Percentiles rank a stretch among this genome's conserved stretches.
phyloP scores from a whole-genome alignment of 2,113 vertebrate genomes.

The Pogona vitticeps region DNA sequence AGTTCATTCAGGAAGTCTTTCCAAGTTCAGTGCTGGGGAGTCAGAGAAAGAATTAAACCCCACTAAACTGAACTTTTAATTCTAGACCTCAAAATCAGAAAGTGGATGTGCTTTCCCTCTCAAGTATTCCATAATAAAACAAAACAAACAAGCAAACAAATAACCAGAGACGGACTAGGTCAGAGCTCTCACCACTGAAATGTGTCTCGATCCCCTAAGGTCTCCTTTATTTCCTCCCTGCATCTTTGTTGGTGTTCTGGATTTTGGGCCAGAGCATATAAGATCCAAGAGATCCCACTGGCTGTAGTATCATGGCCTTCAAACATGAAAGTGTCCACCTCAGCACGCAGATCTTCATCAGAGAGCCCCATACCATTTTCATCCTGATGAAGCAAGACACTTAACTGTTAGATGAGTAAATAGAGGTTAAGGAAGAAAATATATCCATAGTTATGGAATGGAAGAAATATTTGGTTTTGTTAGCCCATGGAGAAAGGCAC shows the following conservation, averaged over 20 bases:
- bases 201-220: conserved; percentile 68
- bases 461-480: background rate
- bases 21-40: background rate
- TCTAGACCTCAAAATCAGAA: background rate
- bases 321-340: conserved; percentile 87
- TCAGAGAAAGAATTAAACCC: background rate
- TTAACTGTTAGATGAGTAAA: background rate
- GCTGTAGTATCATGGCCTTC: conserved; percentile 86
- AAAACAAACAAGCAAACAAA: too few species aligned
- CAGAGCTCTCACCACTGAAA: conserved; percentile 74
- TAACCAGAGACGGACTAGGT: background rate
- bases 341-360: conserved; percentile 79
- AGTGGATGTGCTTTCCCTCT: background rate
- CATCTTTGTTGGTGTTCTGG: conserved; percentile 82
- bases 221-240: conserved; percentile 76
- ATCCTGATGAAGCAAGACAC: conserved; percentile 67
- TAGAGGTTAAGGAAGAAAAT: background rate
- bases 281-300: conserved; percentile 77
- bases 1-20: background rate
- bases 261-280: conserved; percentile 79
- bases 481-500: background rate
- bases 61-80: background rate
- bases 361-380: conserved; percentile 77
- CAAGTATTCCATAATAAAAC: background rate
- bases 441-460: background rate